Evolutionary conservation across 1,140 invertebrate genomes (phyloP).

Genomic region (Drosophila serrata): DNA sequence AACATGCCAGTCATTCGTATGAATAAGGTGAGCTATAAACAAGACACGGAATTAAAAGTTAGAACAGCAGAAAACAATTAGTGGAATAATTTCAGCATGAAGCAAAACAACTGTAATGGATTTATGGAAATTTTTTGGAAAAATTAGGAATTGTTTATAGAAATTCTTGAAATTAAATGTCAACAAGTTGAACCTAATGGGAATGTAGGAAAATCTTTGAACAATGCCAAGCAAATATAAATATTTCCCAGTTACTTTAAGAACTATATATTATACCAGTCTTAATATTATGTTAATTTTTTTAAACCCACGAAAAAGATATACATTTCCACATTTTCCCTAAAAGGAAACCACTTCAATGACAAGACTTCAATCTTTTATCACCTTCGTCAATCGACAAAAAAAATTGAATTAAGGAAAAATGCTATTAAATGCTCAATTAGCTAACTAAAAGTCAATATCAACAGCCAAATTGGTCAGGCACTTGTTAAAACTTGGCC

Average conservation of each 20-base stretch:
- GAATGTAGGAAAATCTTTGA: neutral
- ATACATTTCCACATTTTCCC: neutral
- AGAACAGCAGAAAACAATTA: constrained; percentile 26
- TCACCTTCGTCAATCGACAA: constrained; percentile 9
- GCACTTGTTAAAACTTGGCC: constrained; percentile 35
- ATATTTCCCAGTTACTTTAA: too few species aligned
- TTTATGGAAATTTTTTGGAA: constrained; percentile 9
- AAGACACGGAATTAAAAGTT: constrained; percentile 9
- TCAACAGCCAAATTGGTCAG: constrained; percentile 70
- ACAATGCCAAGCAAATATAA: neutral
- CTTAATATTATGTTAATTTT: neutral
- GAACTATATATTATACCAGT: neutral
- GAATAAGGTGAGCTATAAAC: constrained; percentile 4
- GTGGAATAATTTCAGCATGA: constrained; percentile 15
- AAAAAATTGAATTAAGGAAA: constrained; percentile 43
- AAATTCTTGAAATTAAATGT: neutral
- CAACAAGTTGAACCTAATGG: neutral
- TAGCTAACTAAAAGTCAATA: constrained; percentile 77
- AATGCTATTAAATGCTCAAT: constrained; percentile 65
- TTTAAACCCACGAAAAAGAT: too few species aligned
- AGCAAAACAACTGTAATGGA: neutral
- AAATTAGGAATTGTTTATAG: neutral
- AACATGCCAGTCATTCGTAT: constrained; percentile 37
- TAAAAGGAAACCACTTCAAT: constrained; percentile 16
- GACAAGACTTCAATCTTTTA: constrained; percentile 13